Conservation (phyloP, 2,888 invertebrate genomes). For the Plebejus anna region DNA sequence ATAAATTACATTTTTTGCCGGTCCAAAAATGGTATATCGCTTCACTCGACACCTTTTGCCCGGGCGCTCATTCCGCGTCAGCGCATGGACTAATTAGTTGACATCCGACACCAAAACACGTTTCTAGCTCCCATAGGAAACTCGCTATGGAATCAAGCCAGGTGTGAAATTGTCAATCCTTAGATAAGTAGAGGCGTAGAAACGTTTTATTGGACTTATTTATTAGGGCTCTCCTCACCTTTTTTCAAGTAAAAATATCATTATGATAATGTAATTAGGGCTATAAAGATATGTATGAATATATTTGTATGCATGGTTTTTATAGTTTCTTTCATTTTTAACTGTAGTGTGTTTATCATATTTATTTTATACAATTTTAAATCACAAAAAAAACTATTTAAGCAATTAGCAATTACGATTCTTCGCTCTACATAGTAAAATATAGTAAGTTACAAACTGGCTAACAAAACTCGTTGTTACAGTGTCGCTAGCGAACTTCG, state of each 20-base stretch:
- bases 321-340: neutral
- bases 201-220: slow-evolving; percentile 25
- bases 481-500: slow-evolving; percentile 61
- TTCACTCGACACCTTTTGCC: slow-evolving; percentile 60
- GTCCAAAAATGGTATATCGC: slow-evolving; percentile 44
- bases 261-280: neutral
- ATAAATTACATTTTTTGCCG: slow-evolving; percentile 30
- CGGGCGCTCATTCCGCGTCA: slow-evolving; percentile 67
- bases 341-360: neutral
- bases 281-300: neutral
- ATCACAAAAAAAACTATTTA: neutral
- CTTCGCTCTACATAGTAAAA: neutral
- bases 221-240: neutral
- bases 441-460: slow-evolving; percentile 32
- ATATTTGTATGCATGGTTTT: neutral
- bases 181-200: slow-evolving; percentile 22
- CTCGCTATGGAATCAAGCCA: slow-evolving; percentile 54
- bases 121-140: slow-evolving; percentile 62
- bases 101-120: slow-evolving; percentile 57
- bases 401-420: neutral
- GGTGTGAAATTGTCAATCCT: slow-evolving; percentile 64
- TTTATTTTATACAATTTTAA: too few relatives aligned
- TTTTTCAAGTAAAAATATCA: neutral
- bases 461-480: slow-evolving; percentile 53
- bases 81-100: slow-evolving; percentile 72